Conservation (phyloP, 2,113 vertebrate species). For the Corythornis vintsioides region DNA sequence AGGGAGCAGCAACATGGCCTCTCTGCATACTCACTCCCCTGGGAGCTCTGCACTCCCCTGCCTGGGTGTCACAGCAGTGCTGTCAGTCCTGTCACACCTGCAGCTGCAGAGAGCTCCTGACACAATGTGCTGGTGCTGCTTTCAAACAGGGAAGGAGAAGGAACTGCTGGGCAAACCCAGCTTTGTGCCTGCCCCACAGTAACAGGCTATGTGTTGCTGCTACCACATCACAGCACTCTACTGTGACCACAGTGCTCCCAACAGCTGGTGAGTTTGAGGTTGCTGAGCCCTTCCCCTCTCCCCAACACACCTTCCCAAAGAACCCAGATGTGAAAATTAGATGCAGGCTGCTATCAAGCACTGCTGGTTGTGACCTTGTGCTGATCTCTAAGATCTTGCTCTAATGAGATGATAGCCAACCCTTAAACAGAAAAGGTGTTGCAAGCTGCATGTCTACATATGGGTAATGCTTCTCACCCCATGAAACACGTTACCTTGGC, state of each 20-base stretch:
- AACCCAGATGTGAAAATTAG: neutral
- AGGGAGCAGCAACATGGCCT: neutral
- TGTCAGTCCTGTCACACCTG: neutral
- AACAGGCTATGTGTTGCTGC: neutral
- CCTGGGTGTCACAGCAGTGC: neutral
- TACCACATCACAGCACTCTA: neutral
- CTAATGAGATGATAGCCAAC: neutral
- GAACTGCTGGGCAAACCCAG: neutral
- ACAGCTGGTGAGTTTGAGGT: neutral
- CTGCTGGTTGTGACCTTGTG: neutral
- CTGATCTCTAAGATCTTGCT: neutral
- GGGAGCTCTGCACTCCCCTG: neutral
- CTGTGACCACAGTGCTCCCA: neutral
- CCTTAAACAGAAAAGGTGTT: neutral
- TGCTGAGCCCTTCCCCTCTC: neutral
- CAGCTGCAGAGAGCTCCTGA: neutral
- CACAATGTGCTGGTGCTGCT: neutral
- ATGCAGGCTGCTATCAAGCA: neutral
- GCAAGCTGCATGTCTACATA: neutral
- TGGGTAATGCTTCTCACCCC: neutral
- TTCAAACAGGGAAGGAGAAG: neutral
- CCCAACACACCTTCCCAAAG: neutral
- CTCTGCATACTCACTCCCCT: neutral
- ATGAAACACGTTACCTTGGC: conserved; percentile 56
- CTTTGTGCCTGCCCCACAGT: neutral